Evolutionary conservation across 2,797 vertebrate genomes (phyloP).

Genomic region (Gymnoscopelus microlampas): DNA sequence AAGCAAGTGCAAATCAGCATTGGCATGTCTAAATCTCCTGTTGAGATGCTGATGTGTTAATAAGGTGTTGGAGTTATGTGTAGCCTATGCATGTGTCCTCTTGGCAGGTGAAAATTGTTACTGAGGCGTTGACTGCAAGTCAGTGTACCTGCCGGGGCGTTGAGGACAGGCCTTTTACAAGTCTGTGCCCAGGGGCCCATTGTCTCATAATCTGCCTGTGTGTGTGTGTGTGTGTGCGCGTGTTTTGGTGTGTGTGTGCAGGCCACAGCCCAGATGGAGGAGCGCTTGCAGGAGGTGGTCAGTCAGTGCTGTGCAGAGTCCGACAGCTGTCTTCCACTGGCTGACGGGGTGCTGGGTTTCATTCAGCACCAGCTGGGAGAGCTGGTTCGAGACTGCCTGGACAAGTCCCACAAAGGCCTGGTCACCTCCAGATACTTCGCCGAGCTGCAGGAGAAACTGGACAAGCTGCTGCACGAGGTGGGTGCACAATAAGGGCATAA

Average conservation of each 20-base stretch:
- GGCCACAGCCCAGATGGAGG: conserved; percentile 99
- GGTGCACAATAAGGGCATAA: neutral
- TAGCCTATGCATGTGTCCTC: too few relatives aligned
- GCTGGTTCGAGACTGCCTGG: conserved; percentile 94
- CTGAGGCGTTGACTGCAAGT: too few relatives aligned
- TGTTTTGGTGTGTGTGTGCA: conserved; percentile 56
- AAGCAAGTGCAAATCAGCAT: too few relatives aligned
- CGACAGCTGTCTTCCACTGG: conserved; percentile 87
- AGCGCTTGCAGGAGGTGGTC: conserved; percentile 91
- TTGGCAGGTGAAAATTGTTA: too few relatives aligned
- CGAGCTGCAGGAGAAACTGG: conserved; percentile 97
- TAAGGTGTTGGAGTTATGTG: neutral
- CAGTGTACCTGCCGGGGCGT: too few relatives aligned
- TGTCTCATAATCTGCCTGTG: neutral
- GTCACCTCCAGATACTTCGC: conserved; percentile 96
- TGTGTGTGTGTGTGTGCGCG: conserved; percentile 30
- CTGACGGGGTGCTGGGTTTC: conserved; percentile 95
- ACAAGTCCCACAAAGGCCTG: conserved; percentile 92
- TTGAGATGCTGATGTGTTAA: neutral
- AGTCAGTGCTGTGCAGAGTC: conserved; percentile 81
- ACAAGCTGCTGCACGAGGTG: conserved; percentile 94
- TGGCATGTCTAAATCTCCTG: neutral
- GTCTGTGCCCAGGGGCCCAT: neutral
- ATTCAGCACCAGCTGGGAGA: conserved; percentile 98
- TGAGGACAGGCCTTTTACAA: too few relatives aligned